Evolutionary conservation across 2,113 vertebrate species (phyloP).

Genomic region (Dipodomys ordii): DNA sequence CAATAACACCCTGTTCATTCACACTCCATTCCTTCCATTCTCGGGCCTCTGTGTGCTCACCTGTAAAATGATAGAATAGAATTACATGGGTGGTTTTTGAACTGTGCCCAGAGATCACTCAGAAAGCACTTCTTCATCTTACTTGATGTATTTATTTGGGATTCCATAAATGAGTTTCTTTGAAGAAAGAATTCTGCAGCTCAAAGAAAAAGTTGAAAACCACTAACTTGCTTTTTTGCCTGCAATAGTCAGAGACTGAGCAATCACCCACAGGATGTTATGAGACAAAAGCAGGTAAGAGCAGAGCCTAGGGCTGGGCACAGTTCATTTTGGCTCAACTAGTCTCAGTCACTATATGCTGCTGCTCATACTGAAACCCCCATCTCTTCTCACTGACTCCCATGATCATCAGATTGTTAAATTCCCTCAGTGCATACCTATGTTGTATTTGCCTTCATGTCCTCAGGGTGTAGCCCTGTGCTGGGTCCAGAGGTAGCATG

Average conservation of each 20-base stretch:
- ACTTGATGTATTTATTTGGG: background rate
- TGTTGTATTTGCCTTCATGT: background rate
- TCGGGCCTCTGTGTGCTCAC: background rate
- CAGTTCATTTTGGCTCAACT: accelerated
- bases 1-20: background rate
- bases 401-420: no score
- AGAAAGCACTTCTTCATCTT: background rate
- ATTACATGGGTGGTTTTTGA: background rate
- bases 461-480: background rate
- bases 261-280: accelerated
- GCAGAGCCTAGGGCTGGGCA: background rate
- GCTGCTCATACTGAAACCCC: background rate
- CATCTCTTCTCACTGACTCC: accelerated
- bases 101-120: background rate
- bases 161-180: background rate
- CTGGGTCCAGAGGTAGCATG: background rate
- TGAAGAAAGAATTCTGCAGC: background rate
- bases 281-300: background rate
- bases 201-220: background rate
- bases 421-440: background rate
- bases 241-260: background rate
- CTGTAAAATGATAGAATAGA: background rate
- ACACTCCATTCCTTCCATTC: background rate
- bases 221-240: background rate
- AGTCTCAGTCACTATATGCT: accelerated